phyloP scores from a whole-genome alignment of 2,888 invertebrate genomes.

The Drosophila neotestacea region DNA sequence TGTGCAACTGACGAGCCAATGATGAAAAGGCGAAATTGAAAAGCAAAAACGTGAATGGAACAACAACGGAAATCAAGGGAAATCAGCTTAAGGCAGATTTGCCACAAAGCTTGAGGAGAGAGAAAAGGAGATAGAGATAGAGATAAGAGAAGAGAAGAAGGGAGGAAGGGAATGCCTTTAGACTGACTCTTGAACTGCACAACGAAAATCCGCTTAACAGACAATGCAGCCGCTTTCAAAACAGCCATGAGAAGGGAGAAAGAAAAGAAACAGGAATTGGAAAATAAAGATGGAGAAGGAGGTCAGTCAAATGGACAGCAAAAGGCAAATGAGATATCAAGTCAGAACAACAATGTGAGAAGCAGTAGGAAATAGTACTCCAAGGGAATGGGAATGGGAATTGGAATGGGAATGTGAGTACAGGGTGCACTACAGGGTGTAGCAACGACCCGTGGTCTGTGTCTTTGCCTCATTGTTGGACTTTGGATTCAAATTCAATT shows the following conservation, averaged over 20 bases:
- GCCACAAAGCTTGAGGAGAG: background rate
- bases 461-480: conserved; percentile 36
- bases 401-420: background rate
- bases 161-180: background rate
- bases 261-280: background rate
- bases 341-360: conserved; percentile 14
- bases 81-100: conserved; percentile 67
- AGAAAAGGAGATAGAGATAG: background rate
- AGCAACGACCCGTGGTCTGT: conserved; percentile 16
- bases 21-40: conserved; percentile 51
- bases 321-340: conserved; percentile 29
- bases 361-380: background rate
- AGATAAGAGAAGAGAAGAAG: background rate
- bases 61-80: conserved; percentile 64
- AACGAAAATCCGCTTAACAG: conserved; percentile 67
- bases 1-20: conserved; percentile 31
- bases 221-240: conserved; percentile 35
- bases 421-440: conserved; percentile 1
- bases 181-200: conserved; percentile 64
- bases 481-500: conserved; percentile 67
- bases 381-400: conserved; percentile 1
- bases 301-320: conserved; percentile 39
- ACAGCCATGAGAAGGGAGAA: background rate
- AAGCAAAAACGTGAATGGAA: conserved; percentile 28
- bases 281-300: background rate